These are phyloP conservation scores for Ctenoplectra terminalis DNA, from an alignment of 1,140 invertebrate species.

Conservation along the genomic window DNA sequence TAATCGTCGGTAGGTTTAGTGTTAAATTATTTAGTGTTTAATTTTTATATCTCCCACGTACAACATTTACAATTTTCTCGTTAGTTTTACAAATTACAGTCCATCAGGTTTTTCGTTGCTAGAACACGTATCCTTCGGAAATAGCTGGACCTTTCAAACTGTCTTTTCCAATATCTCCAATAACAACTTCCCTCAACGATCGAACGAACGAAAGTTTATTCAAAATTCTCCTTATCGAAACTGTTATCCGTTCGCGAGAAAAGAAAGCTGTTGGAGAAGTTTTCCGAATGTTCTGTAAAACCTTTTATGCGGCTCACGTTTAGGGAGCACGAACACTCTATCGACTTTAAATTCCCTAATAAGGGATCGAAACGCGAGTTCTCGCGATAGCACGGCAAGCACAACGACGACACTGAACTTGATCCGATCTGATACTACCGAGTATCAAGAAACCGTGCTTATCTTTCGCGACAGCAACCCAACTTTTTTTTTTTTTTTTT, in stretches of 20 bases:
- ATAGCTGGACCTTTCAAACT: background rate
- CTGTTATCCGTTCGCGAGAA: background rate
- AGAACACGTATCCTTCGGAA: background rate
- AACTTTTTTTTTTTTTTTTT: background rate
- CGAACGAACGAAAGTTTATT: constrained; percentile 6
- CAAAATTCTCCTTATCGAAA: no score
- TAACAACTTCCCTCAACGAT: background rate
- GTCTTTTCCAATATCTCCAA: background rate
- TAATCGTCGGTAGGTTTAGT: no score
- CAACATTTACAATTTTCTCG: no score
- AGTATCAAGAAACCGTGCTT: constrained; percentile 19
- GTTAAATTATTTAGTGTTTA: no score
- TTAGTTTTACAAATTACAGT: no score
- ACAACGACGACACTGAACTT: constrained; percentile 28
- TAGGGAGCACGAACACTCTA: background rate
- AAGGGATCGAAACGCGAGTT: constrained; percentile 8
- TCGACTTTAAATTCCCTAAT: constrained; percentile 38
- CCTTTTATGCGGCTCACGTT: constrained; percentile 6
- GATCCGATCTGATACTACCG: constrained; percentile 21
- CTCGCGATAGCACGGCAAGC: background rate
- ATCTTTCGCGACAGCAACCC: background rate
- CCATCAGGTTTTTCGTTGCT: background rate
- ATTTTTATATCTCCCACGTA: no score
- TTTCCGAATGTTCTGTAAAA: background rate
- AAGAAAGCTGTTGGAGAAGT: background rate